phyloP scores from a whole-genome alignment of 2,888 invertebrate genomes.

The Drosophila paramelanica region DNA sequence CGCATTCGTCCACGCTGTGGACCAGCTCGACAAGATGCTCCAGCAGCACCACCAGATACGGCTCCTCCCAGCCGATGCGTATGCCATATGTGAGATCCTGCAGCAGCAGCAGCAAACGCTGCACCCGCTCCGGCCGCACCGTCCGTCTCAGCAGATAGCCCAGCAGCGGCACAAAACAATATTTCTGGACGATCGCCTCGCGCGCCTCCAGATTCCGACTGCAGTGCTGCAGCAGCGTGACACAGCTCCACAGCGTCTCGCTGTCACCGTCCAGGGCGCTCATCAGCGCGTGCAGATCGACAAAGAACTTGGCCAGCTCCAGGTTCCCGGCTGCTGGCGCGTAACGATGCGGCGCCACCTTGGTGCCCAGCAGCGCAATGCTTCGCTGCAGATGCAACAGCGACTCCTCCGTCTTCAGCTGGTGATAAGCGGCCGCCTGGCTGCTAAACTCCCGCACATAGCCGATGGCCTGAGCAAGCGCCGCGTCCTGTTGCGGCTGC shows the following conservation, averaged over 20 bases:
- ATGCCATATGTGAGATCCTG: slow-evolving; percentile 92
- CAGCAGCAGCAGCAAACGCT: slow-evolving; percentile 74
- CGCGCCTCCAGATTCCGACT: slow-evolving; percentile 81
- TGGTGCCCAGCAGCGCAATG: slow-evolving; percentile 77
- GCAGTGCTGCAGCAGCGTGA: slow-evolving; percentile 80
- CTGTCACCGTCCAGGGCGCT: slow-evolving; percentile 71
- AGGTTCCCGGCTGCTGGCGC: slow-evolving; percentile 68
- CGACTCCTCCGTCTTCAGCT: slow-evolving; percentile 75
- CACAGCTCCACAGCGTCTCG: slow-evolving; percentile 82
- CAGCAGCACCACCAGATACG: slow-evolving; percentile 89
- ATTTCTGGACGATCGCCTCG: slow-evolving; percentile 78
- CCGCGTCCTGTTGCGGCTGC: slow-evolving; percentile 47
- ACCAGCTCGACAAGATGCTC: slow-evolving; percentile 89
- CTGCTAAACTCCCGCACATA: slow-evolving; percentile 81
- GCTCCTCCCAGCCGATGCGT: slow-evolving; percentile 92
- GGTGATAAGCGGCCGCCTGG: slow-evolving; percentile 73
- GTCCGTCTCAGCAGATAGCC: slow-evolving; percentile 75
- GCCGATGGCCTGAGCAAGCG: slow-evolving; percentile 65
- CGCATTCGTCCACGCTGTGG: slow-evolving; percentile 84
- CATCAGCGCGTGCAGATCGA: slow-evolving; percentile 82
- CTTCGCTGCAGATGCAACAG: slow-evolving; percentile 81
- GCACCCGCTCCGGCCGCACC: slow-evolving; percentile 74
- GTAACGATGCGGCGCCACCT: slow-evolving; percentile 73
- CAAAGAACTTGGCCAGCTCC: slow-evolving; percentile 82
- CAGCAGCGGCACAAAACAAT: slow-evolving; percentile 82